Evolutionary conservation across 2,888 invertebrate species (phyloP).

Genomic region (Agonum fuliginosum): DNA sequence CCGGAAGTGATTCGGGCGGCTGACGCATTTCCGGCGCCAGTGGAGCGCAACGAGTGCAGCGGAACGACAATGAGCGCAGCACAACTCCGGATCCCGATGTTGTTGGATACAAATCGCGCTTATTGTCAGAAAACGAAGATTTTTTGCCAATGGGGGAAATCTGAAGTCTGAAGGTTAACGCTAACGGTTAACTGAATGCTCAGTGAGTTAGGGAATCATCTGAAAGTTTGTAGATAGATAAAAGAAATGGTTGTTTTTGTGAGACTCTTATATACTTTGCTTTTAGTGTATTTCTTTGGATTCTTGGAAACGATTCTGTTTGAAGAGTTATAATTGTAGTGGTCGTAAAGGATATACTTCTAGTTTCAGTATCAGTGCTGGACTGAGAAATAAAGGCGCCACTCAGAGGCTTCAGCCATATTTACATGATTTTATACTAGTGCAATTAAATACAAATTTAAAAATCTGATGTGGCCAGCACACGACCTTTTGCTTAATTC

Average conservation of each 20-base stretch:
- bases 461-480: no score
- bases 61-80: not conserved
- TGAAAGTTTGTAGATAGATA: constrained; percentile 14
- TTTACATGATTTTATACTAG: no score
- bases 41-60: constrained; percentile 24
- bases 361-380: no score
- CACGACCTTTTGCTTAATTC: no score
- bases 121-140: constrained; percentile 21
- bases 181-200: constrained; percentile 13
- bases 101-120: constrained; percentile 1
- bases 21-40: constrained; percentile 53
- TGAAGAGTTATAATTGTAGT: no score
- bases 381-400: no score
- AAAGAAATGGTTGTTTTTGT: constrained; percentile 18
- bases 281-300: constrained; percentile 6
- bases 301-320: no score
- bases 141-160: constrained; percentile 18
- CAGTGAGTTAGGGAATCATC: constrained; percentile 11
- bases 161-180: constrained; percentile 8
- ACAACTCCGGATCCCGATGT: not conserved
- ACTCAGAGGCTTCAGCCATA: no score
- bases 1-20: constrained; percentile 44
- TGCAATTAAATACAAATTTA: no score
- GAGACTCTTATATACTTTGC: not conserved
- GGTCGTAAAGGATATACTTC: no score